These are phyloP conservation scores for Puntigrus tetrazona DNA, from an alignment of 2,113 vertebrate genomes.

Conservation along the genomic window DNA sequence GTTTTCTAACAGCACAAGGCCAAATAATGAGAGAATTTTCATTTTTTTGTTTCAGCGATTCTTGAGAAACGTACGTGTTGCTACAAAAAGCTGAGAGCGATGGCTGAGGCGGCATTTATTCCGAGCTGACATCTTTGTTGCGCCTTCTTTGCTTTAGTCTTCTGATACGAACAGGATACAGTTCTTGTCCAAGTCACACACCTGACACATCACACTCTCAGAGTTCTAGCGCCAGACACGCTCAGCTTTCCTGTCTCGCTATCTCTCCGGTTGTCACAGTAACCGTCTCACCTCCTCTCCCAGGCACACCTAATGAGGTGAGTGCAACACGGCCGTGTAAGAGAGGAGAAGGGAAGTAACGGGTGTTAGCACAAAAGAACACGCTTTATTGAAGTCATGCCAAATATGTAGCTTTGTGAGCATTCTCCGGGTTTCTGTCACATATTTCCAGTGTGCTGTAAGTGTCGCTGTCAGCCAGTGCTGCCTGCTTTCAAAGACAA, in stretches of 20 bases:
- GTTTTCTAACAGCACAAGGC: neutral
- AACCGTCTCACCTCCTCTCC: constrained; percentile 77
- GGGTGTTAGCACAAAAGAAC: constrained; percentile 42
- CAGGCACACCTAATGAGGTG: constrained; percentile 74
- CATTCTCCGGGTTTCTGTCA: constrained; percentile 56
- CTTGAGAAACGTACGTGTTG: neutral
- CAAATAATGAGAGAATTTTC: neutral
- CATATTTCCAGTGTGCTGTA: constrained; percentile 52
- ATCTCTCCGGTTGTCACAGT: constrained; percentile 78
- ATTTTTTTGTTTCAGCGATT: neutral
- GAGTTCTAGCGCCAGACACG: constrained; percentile 41
- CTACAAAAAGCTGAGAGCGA: constrained; percentile 6
- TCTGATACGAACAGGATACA: constrained; percentile 43
- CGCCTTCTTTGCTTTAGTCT: constrained; percentile 36
- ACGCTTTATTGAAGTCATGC: constrained; percentile 49
- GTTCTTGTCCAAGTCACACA: constrained; percentile 46
- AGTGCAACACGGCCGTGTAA: constrained; percentile 54
- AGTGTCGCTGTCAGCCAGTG: constrained; percentile 56
- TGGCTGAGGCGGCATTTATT: constrained; percentile 26
- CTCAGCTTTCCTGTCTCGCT: constrained; percentile 35
- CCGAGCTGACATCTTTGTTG: constrained; percentile 51
- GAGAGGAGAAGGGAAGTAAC: constrained; percentile 31
- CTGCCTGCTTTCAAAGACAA: constrained; percentile 26
- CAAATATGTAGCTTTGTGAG: constrained; percentile 65
- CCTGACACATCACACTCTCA: constrained; percentile 50